Base-by-base conservation (phyloP, 2,888 invertebrate species). In the Apotomis capreana region DNA sequence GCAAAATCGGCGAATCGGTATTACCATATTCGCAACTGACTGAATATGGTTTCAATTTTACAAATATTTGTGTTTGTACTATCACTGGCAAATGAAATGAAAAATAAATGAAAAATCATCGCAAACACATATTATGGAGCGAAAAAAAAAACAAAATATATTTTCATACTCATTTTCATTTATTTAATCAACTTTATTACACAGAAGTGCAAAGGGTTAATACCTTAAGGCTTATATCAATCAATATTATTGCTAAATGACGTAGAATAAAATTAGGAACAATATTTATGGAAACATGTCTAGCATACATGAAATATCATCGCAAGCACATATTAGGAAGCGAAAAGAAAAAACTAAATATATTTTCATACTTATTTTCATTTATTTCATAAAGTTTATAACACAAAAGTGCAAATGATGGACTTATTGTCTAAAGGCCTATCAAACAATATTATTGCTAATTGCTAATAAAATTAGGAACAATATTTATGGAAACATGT, bases 201-300 rank as follows among this genome's bases (percentile, higher is more conserved):
- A 26, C 26, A 26, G 26, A 2, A 26, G 26, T 26, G 26, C 26
- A 26, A 26, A 26, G 1, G 26, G 26, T 26, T 26, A 26, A 62
- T 52, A 26, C 26, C 26, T 26, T 26, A 26, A 26, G 26, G 26
- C 26, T 26, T 26, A 26, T 26, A 26, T 26, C 26, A 26, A 26
- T 26, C 26, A 26, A 2, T 40, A 40, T 40, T 40, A 40, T 6
- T 5, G 40, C 40, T 63, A 54, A 54, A 63, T 54, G 64, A 64
- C 64, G 44, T 44, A 64, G 63, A 63, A 51, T 51, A 8, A 58
- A 49, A 63, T 62, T 57, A 49, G 37, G 36, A 62, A 62, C 54
- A 64, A 13, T 12, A 54, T 12, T 12, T 40, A 26, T 3, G 4
- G 44, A 60, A 9, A 15, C 12, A 51, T 63, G 49, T 12, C 8